phyloP scores from a whole-genome alignment of 1,140 invertebrate genomes.

The Philotrypesis tridentata region DNA sequence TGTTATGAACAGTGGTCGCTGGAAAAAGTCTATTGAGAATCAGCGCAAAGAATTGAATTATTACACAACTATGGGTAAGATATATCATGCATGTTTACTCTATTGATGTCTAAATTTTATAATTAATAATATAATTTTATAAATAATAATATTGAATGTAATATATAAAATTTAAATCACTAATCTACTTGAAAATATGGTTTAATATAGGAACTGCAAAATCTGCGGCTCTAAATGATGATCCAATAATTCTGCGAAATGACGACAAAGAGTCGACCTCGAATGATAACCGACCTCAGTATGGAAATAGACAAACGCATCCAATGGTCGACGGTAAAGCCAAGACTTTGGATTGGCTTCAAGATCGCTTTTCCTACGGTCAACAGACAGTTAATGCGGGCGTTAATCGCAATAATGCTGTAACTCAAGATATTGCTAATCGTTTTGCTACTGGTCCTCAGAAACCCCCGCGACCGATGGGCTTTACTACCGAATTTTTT shows the following conservation, averaged over 20 bases:
- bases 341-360: constrained; percentile 63
- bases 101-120: background rate
- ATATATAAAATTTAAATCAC: background rate
- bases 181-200: background rate
- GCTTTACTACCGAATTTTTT: constrained; percentile 57
- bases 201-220: constrained; percentile 22
- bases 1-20: constrained; percentile 70
- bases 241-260: constrained; percentile 21
- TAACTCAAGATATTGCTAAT: constrained; percentile 16
- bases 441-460: constrained; percentile 30
- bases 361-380: constrained; percentile 61
- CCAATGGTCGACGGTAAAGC: constrained; percentile 50
- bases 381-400: background rate
- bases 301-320: constrained; percentile 16
- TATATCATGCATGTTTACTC: background rate
- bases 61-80: constrained; percentile 15
- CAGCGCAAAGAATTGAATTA: constrained; percentile 33
- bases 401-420: background rate
- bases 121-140: background rate
- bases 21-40: constrained; percentile 58
- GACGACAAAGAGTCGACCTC: background rate
- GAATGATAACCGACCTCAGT: constrained; percentile 2
- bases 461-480: constrained; percentile 53
- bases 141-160: background rate
- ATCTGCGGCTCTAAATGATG: background rate